Conservation (phyloP, 2,888 invertebrate genomes). For the Idaea biselata region DNA sequence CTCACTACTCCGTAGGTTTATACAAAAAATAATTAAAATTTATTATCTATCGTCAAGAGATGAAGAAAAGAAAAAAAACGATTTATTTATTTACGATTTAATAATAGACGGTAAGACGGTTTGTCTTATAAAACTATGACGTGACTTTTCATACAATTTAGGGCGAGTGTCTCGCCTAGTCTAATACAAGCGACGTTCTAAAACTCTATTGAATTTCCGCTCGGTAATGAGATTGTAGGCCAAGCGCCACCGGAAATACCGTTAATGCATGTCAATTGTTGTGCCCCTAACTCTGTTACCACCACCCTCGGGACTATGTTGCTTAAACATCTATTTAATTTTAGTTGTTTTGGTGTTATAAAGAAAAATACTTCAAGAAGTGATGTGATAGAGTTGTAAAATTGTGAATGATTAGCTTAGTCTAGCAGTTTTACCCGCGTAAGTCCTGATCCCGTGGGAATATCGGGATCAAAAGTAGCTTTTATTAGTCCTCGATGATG, state of each 20-base stretch:
- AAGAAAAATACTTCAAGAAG: neutral
- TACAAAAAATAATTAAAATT: too few species aligned
- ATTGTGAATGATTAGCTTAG: too few species aligned
- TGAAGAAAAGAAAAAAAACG: too few species aligned
- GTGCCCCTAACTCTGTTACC: constrained; percentile 61
- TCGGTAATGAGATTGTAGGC: constrained; percentile 62
- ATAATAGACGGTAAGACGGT: neutral
- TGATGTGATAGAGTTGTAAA: neutral
- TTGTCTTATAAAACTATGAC: neutral
- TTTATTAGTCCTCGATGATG: too few species aligned
- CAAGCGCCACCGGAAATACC: constrained; percentile 68
- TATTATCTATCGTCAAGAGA: too few species aligned
- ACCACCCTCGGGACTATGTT: constrained; percentile 21
- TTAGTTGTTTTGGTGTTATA: neutral
- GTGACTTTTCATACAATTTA: constrained; percentile 24
- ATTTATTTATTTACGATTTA: too few species aligned
- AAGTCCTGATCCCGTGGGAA: too few species aligned
- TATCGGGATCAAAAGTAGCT: too few species aligned
- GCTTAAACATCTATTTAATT: constrained; percentile 4
- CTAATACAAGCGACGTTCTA: constrained; percentile 44
- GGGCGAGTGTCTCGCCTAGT: constrained; percentile 38
- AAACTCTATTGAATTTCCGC: constrained; percentile 76
- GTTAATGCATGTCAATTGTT: constrained; percentile 78
- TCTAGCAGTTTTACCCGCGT: too few species aligned
- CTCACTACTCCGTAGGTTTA: too few species aligned